phyloP scores from a whole-genome alignment of 2,113 vertebrate genomes.

The Rhadina sibilatrix region DNA sequence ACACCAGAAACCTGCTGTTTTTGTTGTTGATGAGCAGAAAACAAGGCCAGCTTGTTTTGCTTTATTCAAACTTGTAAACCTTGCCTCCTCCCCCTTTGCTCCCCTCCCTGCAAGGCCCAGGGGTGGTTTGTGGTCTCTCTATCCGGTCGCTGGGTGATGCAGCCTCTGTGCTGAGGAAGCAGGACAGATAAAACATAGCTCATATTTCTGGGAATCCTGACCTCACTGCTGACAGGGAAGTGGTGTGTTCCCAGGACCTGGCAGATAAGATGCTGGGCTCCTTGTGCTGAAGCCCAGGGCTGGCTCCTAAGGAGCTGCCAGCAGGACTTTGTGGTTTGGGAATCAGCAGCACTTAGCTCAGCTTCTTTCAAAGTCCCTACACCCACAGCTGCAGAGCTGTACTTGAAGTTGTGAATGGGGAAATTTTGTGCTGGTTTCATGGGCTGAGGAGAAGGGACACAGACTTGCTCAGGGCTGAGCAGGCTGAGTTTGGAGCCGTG shows the following conservation, averaged over 20 bases:
- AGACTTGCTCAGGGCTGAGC: not conserved
- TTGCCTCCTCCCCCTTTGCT: not conserved
- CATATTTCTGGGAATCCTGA: conserved; percentile 56
- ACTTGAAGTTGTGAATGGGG: not conserved
- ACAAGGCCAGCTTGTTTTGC: not conserved
- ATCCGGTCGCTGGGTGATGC: conserved; percentile 30
- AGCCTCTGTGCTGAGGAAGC: not conserved
- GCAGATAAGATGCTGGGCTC: conserved; percentile 38
- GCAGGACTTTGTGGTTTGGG: not conserved
- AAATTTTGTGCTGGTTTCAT: not conserved
- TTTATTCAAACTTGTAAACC: not conserved
- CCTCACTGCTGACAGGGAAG: conserved; percentile 28
- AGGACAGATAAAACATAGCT: conserved; percentile 43
- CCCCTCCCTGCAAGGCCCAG: not conserved
- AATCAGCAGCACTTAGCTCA: not conserved
- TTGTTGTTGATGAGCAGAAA: not conserved
- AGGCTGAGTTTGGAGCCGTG: not conserved
- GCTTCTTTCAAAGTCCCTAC: not conserved
- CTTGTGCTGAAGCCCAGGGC: not conserved
- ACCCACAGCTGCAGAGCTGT: not conserved
- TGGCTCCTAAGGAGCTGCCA: not conserved
- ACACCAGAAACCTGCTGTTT: not conserved
- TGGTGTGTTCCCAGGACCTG: not conserved
- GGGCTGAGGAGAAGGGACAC: not conserved
- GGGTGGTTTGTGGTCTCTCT: conserved; percentile 26